Conservation (phyloP, 2,797 vertebrate genomes). For the Octomys mimax region DNA sequence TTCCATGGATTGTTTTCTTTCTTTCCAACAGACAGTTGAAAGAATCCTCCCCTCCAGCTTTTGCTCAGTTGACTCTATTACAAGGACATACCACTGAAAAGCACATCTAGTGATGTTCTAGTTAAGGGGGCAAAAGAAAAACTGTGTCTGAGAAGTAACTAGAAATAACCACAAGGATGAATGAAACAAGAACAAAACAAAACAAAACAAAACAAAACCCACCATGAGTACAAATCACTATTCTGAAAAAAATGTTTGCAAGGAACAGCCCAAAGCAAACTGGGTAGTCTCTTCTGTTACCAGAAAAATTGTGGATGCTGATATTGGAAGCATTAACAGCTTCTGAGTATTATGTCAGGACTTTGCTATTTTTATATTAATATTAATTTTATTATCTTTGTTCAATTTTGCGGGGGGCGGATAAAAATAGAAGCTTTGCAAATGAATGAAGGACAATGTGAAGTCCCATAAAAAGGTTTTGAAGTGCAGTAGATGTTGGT, state of each 20-base stretch:
- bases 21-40: conserved; percentile 64
- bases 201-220: no score
- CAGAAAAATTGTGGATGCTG: neutral
- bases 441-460: neutral
- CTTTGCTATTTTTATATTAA: conserved; percentile 33
- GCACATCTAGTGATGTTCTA: conserved; percentile 31
- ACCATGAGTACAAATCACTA: neutral
- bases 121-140: neutral
- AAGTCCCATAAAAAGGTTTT: neutral
- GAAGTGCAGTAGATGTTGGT: neutral
- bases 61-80: conserved; percentile 70
- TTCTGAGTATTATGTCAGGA: neutral
- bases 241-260: conserved; percentile 34
- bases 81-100: conserved; percentile 45
- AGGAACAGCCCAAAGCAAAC: neutral
- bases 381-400: neutral
- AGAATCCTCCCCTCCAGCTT: conserved; percentile 52
- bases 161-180: neutral
- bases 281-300: neutral
- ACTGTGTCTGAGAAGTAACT: conserved; percentile 42
- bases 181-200: neutral
- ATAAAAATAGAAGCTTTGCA: neutral
- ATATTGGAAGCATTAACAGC: neutral
- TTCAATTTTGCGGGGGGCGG: neutral
- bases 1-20: conserved; percentile 65